Base-by-base conservation (phyloP, 2,797 vertebrate species). In the Sarcoramphus papa region DNA sequence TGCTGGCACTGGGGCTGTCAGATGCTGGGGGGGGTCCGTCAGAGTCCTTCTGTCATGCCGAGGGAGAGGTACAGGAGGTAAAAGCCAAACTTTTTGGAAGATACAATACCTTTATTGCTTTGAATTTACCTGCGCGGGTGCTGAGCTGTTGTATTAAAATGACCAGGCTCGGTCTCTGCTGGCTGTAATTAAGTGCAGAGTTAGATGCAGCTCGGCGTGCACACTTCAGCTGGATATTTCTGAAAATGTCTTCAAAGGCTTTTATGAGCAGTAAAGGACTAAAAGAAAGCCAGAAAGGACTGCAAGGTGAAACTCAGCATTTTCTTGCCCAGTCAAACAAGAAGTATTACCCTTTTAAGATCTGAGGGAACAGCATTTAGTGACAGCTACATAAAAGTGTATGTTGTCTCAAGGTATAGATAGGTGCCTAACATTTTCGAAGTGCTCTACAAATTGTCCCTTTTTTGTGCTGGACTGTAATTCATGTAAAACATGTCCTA, bases 391-490 rank as follows among this genome's bases (percentile, higher is more conserved):
- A 51, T 80, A 91, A 93, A 92, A 93, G 69, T 6, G 1, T 50
- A 7, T 60, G 81, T 76, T 95, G 59, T 88, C 77, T 88, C 40
- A 62, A 68, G 73, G 54, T 80, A n/a, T n/a, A 90, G 78, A 74
- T 80, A 93, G 93, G 63, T 95, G 63, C 77, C 85, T 86, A 76
- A 86, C 64, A 31, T 75, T 94, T 95, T 70, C 53, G 41, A 88
- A 95, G 70, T 62, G 31, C 73, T 76, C 33, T 63, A 73, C 57
- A 86, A 86, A 92, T 94, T 65, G 62, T 72, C 35, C 48, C 28
- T 81, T 72, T 95, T 88, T 83, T 92, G 41, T 83, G 65, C 64
- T 81, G 79, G 79, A 62, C 85, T 92, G 64, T 88, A 92, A 92
- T 88, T 92, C 75, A n/a, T 72, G 60, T 83, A 90, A 96, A 88